These are phyloP conservation scores for Ctenodactylus gundi DNA, from an alignment of 2,113 vertebrate genomes.

Conservation along the genomic window DNA sequence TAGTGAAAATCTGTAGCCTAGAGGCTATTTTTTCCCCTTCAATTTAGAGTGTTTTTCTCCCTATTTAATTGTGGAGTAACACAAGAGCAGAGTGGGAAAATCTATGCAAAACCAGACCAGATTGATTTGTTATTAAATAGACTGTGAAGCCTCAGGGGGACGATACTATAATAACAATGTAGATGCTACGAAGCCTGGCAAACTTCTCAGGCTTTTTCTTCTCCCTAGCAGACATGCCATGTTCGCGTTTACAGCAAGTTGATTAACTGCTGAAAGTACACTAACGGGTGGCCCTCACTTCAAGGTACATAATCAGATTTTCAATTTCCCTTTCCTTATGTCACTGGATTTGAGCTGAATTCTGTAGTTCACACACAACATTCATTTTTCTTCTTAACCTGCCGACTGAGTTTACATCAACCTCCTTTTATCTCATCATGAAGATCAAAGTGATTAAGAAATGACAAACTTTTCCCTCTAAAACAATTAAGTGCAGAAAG, in stretches of 20 bases:
- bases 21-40: neutral
- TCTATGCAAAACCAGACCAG: conserved; percentile 60
- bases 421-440: conserved; percentile 38
- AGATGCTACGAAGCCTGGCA: conserved; percentile 32
- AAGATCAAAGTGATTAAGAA: conserved; percentile 17
- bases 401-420: neutral
- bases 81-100: conserved; percentile 58
- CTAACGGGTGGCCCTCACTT: conserved; percentile 37
- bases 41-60: neutral
- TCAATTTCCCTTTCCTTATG: conserved; percentile 35
- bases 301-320: conserved; percentile 48
- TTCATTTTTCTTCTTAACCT: conserved; percentile 1
- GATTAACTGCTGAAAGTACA: conserved; percentile 55
- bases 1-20: conserved; percentile 41
- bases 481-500: conserved; percentile 27
- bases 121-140: conserved; percentile 73
- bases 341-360: neutral
- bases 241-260: conserved; percentile 26
- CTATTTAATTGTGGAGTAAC: conserved; percentile 39
- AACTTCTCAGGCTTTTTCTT: neutral
- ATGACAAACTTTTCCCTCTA: neutral
- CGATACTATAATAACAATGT: conserved; percentile 36
- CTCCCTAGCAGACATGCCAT: conserved; percentile 11
- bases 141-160: conserved; percentile 53
- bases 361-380: neutral